These are phyloP conservation scores for Scomber japonicus DNA, from an alignment of 2,113 vertebrate genomes.

Conservation along the genomic window DNA sequence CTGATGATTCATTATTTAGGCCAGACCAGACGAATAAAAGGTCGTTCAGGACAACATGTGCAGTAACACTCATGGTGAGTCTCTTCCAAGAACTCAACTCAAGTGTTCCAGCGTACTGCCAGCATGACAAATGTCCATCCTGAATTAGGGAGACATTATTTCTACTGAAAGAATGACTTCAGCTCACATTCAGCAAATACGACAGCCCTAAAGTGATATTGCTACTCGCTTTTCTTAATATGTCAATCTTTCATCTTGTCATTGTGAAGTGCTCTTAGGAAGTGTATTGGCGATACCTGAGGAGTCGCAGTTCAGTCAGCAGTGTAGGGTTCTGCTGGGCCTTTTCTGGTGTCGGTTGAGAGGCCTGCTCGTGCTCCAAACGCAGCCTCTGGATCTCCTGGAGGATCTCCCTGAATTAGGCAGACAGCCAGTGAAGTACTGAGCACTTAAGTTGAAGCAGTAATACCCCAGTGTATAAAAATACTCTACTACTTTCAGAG, in stretches of 20 bases:
- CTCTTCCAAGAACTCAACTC: conserved; percentile 50
- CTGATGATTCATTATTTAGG: conserved; percentile 41
- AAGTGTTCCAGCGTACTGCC: conserved; percentile 46
- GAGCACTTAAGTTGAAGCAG: not conserved
- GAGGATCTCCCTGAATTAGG: conserved; percentile 89
- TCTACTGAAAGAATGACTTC: conserved; percentile 44
- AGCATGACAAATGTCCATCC: conserved; percentile 50
- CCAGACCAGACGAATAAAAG: conserved; percentile 34
- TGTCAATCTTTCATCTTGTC: not conserved
- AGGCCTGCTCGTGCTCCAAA: conserved; percentile 95
- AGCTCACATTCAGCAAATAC: conserved; percentile 17
- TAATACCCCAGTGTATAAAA: not conserved
- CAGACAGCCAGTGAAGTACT: not conserved
- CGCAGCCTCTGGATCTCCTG: conserved; percentile 96
- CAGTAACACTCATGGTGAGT: conserved; percentile 26
- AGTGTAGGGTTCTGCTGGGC: conserved; percentile 96
- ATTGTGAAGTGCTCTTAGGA: not conserved
- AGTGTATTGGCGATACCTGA: conserved; percentile 83
- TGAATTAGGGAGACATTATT: conserved; percentile 38
- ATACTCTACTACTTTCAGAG: not conserved
- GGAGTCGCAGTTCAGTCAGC: conserved; percentile 92
- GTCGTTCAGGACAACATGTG: conserved; percentile 42
- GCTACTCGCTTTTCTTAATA: not conserved
- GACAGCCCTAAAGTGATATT: not conserved
- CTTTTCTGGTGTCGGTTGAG: conserved; percentile 95